Conservation (phyloP, 2,113 vertebrate species). For the Aptenodytes patagonicus region DNA sequence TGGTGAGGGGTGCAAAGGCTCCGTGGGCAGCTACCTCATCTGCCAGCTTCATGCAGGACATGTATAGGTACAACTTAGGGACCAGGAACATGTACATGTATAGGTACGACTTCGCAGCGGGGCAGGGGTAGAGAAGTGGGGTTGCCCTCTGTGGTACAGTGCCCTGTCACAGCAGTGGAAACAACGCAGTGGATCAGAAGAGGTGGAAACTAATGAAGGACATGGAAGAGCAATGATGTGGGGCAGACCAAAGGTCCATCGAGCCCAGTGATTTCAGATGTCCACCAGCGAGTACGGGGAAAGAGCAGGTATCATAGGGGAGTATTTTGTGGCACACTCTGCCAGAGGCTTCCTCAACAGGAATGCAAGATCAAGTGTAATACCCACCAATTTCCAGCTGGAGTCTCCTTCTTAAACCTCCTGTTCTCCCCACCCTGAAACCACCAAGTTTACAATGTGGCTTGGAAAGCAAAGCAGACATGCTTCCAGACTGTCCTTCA, state of each 20-base stretch:
- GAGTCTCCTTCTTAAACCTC: neutral
- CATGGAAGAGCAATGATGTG: fast-evolving
- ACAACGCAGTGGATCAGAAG: neutral
- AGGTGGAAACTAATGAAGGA: neutral
- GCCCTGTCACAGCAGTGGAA: neutral
- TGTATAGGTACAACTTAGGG: neutral
- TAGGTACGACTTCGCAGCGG: neutral
- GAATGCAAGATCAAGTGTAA: neutral
- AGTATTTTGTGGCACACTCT: neutral
- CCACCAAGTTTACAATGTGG: neutral
- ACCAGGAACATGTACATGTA: neutral
- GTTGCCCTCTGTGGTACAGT: neutral
- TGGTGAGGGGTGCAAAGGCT: neutral
- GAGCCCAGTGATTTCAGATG: neutral
- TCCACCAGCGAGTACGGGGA: neutral
- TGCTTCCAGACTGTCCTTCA: neutral
- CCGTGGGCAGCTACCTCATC: neutral
- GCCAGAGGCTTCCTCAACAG: neutral
- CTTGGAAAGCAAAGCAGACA: neutral
- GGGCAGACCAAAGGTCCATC: neutral
- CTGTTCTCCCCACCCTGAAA: neutral
- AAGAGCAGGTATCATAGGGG: neutral
- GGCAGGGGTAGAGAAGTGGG: neutral
- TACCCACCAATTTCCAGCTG: neutral
- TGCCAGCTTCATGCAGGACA: neutral